Evolutionary conservation across 1,140 invertebrate genomes (phyloP).

Genomic region (Papilio polytes): DNA sequence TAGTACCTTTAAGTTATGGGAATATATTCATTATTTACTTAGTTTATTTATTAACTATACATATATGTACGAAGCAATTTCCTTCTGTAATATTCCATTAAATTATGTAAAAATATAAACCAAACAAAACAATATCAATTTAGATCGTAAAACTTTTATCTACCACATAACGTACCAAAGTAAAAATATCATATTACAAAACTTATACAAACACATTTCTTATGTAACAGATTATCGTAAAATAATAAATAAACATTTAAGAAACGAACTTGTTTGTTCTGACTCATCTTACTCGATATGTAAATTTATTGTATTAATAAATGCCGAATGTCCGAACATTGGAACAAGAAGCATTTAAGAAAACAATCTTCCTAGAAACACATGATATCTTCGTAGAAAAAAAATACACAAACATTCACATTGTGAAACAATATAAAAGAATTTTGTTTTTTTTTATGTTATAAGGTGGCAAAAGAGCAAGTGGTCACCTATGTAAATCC

Average conservation of each 20-base stretch:
- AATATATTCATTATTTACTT: no score
- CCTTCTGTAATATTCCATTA: no score
- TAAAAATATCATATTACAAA: neutral
- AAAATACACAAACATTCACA: no score
- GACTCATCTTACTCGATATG: constrained; percentile 10
- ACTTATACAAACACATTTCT: neutral
- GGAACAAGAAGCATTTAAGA: constrained; percentile 1
- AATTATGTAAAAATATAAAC: neutral
- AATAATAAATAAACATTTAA: neutral
- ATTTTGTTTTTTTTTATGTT: no score
- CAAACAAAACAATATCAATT: neutral
- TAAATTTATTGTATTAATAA: constrained; percentile 7
- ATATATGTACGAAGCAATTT: neutral
- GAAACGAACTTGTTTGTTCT: neutral
- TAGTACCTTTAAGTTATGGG: no score
- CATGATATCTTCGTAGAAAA: no score
- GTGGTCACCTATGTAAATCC: no score
- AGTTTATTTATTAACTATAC: neutral
- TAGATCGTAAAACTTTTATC: no score
- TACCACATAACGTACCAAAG: no score
- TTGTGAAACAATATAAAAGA: no score
- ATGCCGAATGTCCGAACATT: neutral
- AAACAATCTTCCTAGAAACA: neutral
- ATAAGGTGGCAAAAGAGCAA: no score
- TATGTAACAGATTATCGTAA: neutral